Evolutionary conservation across 2,797 vertebrate species (phyloP).

Genomic region (Pelochelys cantorii): DNA sequence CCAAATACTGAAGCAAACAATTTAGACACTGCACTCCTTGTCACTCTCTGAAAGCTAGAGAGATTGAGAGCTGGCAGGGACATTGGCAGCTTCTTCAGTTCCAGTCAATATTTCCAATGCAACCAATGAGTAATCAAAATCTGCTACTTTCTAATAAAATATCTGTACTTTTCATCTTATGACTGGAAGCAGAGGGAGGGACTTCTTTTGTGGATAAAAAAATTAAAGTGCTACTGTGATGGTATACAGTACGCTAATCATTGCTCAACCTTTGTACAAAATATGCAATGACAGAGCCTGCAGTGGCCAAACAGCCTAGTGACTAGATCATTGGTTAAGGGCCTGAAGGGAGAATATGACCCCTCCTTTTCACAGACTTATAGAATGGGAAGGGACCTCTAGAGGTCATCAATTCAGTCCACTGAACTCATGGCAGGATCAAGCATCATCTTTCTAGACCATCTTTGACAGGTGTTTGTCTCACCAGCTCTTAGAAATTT

Average conservation of each 20-base stretch:
- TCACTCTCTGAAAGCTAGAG: slow-evolving; percentile 1
- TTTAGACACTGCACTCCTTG: not conserved
- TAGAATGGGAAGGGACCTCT: too few relatives aligned
- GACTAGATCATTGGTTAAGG: too few relatives aligned
- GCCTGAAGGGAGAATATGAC: too few relatives aligned
- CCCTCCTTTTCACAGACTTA: too few relatives aligned
- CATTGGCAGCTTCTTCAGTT: not conserved
- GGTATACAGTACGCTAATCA: not conserved
- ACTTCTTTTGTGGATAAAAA: not conserved
- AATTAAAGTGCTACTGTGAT: not conserved
- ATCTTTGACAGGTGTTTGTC: too few relatives aligned
- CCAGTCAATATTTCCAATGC: not conserved
- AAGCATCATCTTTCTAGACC: too few relatives aligned
- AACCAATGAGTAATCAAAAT: not conserved
- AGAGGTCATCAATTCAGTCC: too few relatives aligned
- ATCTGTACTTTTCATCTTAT: not conserved
- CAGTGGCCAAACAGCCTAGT: too few relatives aligned
- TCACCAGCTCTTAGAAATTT: too few relatives aligned
- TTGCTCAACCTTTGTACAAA: not conserved
- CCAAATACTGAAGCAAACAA: slow-evolving; percentile 17
- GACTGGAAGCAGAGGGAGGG: not conserved
- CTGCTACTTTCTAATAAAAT: not conserved
- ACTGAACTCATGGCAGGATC: too few relatives aligned
- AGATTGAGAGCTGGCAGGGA: not conserved
- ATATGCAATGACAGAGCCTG: not conserved